phyloP scores from a whole-genome alignment of 2,113 vertebrate species.

The Lycocorax pyrrhopterus region DNA sequence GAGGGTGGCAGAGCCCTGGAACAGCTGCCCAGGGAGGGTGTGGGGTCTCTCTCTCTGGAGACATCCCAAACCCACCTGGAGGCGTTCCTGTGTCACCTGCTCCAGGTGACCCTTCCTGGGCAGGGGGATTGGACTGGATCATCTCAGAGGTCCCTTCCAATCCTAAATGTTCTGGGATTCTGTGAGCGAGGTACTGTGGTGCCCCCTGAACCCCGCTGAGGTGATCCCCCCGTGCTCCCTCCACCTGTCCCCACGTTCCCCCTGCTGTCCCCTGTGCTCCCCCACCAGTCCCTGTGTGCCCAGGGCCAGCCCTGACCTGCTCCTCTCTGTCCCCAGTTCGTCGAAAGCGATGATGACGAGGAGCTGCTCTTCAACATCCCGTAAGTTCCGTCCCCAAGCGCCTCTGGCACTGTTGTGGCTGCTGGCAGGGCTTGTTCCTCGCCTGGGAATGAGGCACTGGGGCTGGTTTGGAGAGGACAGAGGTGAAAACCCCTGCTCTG shows the following conservation, averaged over 20 bases:
- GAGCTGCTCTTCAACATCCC: slow-evolving; percentile 97
- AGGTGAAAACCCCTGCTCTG: background rate
- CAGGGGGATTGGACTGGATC: no score
- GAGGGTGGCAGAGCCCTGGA: background rate
- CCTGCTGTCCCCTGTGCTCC: background rate
- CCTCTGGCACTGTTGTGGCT: rapidly evolving
- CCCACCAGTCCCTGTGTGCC: background rate
- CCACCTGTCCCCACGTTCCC: background rate
- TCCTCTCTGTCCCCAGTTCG: slow-evolving; percentile 75
- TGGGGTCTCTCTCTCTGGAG: background rate
- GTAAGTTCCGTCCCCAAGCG: slow-evolving; percentile 72
- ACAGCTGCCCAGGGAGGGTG: background rate
- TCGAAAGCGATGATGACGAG: slow-evolving; percentile 94
- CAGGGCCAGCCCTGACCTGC: background rate
- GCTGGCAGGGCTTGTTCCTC: background rate
- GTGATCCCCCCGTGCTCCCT: no score
- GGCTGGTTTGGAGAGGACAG: rapidly evolving
- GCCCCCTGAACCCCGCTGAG: background rate
- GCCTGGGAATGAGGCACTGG: no score
- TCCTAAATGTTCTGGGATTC: background rate
- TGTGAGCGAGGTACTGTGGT: background rate
- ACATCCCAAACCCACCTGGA: background rate
- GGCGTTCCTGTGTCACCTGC: rapidly evolving
- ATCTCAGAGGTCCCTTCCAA: background rate
- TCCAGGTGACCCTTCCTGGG: background rate